Evolutionary conservation across 2,797 vertebrate species (phyloP).

Genomic region (Thaleichthys pacificus): DNA sequence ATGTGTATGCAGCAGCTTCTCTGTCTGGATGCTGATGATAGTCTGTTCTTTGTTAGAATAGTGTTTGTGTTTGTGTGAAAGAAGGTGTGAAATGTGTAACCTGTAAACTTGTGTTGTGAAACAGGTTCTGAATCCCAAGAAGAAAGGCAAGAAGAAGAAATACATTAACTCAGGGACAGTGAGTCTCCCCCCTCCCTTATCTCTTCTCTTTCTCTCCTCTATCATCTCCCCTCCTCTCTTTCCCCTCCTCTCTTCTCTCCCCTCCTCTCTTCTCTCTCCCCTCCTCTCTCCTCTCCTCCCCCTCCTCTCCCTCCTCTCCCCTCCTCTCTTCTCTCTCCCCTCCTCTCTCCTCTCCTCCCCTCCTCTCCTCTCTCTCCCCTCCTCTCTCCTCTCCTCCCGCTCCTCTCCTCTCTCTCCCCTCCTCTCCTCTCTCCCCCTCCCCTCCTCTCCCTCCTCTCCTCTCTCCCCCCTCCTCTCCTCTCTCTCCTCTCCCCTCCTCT

Average conservation of each 20-base stretch:
- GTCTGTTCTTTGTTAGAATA: too few relatives aligned
- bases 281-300: conserved; percentile 33
- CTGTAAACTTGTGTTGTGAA: background rate
- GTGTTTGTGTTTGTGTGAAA: too few relatives aligned
- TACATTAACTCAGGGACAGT: conserved; percentile 93
- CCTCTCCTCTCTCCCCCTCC: conserved; percentile 18
- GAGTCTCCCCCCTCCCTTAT: conserved; percentile 60
- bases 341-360: conserved; percentile 21
- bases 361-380: background rate
- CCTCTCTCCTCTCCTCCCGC: conserved; percentile 33
- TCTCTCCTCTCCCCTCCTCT: conserved; percentile 5
- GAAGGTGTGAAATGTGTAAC: too few relatives aligned
- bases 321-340: conserved; percentile 16
- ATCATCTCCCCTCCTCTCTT: conserved; percentile 22
- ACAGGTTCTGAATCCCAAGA: conserved; percentile 91
- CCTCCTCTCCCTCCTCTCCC: conserved; percentile 9
- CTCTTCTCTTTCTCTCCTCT: background rate
- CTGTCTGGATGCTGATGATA: too few relatives aligned
- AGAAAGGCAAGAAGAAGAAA: conserved; percentile 97
- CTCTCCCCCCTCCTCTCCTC: conserved; percentile 30
- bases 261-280: conserved; percentile 17
- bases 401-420: conserved; percentile 20
- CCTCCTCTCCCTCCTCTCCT: too few relatives aligned
- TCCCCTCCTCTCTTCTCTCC: conserved; percentile 2
- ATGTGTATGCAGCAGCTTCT: too few relatives aligned